Conservation (phyloP, 1,140 invertebrate genomes). For the Physella acuta region DNA sequence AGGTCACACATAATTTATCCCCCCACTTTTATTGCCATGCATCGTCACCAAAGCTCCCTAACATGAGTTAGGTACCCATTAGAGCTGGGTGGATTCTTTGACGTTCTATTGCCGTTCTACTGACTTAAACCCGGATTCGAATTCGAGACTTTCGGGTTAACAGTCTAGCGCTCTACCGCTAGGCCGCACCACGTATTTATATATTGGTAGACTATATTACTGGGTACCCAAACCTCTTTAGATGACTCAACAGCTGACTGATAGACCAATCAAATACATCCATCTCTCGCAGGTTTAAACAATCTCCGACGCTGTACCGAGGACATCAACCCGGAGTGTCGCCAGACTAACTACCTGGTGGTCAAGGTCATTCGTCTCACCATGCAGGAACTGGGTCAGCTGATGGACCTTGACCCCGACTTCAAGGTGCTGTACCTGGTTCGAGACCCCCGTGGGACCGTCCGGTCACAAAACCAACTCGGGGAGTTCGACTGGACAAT, state of each 20-base stretch:
- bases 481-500: background rate
- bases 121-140: too few species aligned
- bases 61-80: too few species aligned
- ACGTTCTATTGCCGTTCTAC: too few species aligned
- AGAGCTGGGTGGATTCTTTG: too few species aligned
- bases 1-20: too few species aligned
- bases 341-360: background rate
- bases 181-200: too few species aligned
- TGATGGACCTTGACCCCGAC: constrained; percentile 20
- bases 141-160: background rate
- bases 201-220: background rate
- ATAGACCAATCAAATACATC: background rate
- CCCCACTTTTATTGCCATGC: too few species aligned
- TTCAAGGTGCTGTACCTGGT: constrained; percentile 32
- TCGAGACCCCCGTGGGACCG: constrained; percentile 29
- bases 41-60: too few species aligned
- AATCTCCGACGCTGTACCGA: background rate
- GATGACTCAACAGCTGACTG: background rate
- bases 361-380: constrained; percentile 28
- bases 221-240: background rate
- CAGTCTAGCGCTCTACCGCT: background rate
- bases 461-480: constrained; percentile 6
- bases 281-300: background rate
- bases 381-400: background rate
- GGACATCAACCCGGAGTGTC: background rate